phyloP scores from a whole-genome alignment of 2,888 invertebrate genomes.

The Euzophera pinguis region DNA sequence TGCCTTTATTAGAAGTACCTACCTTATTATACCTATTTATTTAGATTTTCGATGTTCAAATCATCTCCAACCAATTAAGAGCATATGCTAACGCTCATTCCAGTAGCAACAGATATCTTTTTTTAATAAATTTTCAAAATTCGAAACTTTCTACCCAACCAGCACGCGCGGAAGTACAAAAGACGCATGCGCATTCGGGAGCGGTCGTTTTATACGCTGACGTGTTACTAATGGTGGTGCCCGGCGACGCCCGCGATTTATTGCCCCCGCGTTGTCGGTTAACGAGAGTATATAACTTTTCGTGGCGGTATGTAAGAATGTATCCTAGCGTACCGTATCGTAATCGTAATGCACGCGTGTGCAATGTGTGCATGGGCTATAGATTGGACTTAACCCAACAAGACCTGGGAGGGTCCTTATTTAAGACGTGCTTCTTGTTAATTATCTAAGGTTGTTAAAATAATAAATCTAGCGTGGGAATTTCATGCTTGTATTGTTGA shows the following conservation, averaged over 20 bases:
- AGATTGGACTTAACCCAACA: background rate
- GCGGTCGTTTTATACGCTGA: slow-evolving; percentile 29
- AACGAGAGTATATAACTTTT: slow-evolving; percentile 29
- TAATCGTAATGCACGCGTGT: background rate
- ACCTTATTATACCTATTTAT: too few species aligned
- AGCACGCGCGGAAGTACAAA: background rate
- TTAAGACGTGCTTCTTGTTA: background rate
- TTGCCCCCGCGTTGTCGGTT: slow-evolving; percentile 27
- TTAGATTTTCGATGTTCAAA: background rate
- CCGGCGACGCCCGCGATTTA: slow-evolving; percentile 36
- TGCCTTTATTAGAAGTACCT: too few species aligned
- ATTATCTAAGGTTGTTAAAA: slow-evolving; percentile 1
- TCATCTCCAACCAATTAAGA: background rate
- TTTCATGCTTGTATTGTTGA: too few species aligned
- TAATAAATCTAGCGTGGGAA: too few species aligned
- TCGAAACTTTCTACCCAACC: background rate
- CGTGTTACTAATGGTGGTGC: slow-evolving; percentile 36
- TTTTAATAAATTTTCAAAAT: background rate
- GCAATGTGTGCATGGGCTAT: background rate
- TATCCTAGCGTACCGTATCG: slow-evolving; percentile 6
- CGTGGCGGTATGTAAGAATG: slow-evolving; percentile 16
- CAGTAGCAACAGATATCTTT: too few species aligned
- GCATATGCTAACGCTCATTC: too few species aligned
- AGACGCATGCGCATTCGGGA: background rate
- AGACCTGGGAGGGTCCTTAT: slow-evolving; percentile 2